These are phyloP conservation scores for Paralvinella palmiformis DNA, from an alignment of 1,140 invertebrate genomes.

Conservation along the genomic window DNA sequence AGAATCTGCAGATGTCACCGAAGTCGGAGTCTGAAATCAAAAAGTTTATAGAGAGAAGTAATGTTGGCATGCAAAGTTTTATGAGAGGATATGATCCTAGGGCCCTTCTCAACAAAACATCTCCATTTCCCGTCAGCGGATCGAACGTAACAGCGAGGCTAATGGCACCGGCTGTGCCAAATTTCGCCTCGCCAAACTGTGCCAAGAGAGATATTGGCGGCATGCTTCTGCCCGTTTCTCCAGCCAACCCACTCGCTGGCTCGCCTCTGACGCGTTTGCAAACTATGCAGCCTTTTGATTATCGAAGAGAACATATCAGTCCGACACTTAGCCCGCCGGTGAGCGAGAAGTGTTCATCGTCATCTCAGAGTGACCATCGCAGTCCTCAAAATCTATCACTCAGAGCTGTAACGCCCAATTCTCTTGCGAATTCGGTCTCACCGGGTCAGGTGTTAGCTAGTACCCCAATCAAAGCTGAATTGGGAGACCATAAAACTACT, in stretches of 20 bases:
- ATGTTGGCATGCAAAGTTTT: conserved; percentile 41
- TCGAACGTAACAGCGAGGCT: neutral
- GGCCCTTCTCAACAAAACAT: neutral
- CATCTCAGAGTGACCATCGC: conserved; percentile 26
- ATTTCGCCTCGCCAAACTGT: neutral
- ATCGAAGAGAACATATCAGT: conserved; percentile 63
- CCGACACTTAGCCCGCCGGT: conserved; percentile 29
- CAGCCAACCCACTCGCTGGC: conserved; percentile 27
- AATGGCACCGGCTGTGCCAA: too few relatives aligned
- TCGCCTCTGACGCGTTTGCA: conserved; percentile 82
- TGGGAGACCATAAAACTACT: neutral
- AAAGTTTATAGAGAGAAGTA: conserved; percentile 55
- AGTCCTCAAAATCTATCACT: conserved; percentile 42
- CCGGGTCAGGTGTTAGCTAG: neutral
- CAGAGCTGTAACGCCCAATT: conserved; percentile 31
- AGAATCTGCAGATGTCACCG: conserved; percentile 5
- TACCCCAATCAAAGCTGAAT: neutral
- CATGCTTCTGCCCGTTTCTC: conserved; percentile 28
- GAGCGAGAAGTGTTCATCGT: conserved; percentile 17
- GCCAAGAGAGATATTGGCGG: neutral
- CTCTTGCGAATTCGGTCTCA: conserved; percentile 3
- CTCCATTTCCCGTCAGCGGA: neutral
- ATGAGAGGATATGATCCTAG: conserved; percentile 25
- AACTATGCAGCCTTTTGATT: conserved; percentile 93
- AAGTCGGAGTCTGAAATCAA: conserved; percentile 56